Conservation (phyloP, 2,113 vertebrate genomes). For the Prunella himalayana region DNA sequence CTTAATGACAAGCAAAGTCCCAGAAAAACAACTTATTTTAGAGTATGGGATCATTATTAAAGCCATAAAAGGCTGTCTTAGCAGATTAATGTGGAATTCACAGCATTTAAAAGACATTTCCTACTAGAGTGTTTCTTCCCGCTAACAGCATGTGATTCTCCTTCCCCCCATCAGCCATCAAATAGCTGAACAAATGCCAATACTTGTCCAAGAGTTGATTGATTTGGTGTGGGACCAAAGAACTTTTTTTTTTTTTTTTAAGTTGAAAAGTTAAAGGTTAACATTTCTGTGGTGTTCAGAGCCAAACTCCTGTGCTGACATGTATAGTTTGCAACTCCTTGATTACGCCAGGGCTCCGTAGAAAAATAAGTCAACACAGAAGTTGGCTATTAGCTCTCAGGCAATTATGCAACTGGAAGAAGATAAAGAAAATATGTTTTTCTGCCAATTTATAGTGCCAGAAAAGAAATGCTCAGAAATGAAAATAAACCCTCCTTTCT, state of each 20-base stretch:
- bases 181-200: not conserved
- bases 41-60: not conserved
- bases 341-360: not conserved
- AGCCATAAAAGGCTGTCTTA: not conserved
- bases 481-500: constrained; percentile 2
- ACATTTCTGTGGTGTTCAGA: not conserved
- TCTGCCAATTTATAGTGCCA: not conserved
- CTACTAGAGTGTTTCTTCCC: not conserved
- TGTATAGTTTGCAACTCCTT: not conserved
- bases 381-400: not conserved
- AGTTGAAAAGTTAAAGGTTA: constrained; percentile 21
- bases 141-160: not conserved
- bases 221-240: not conserved
- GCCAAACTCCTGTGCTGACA: not conserved
- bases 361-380: constrained; percentile 1
- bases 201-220: not conserved
- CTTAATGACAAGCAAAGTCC: not conserved
- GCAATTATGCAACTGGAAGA: constrained; percentile 12
- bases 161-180: not conserved
- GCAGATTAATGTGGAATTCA: not conserved
- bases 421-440: constrained; percentile 32
- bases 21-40: not conserved
- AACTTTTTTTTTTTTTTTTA: not conserved
- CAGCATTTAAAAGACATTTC: not conserved
- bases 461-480: not conserved